These are phyloP conservation scores for Hippocampus abdominalis DNA, from an alignment of 2,113 vertebrate genomes.

Conservation along the genomic window DNA sequence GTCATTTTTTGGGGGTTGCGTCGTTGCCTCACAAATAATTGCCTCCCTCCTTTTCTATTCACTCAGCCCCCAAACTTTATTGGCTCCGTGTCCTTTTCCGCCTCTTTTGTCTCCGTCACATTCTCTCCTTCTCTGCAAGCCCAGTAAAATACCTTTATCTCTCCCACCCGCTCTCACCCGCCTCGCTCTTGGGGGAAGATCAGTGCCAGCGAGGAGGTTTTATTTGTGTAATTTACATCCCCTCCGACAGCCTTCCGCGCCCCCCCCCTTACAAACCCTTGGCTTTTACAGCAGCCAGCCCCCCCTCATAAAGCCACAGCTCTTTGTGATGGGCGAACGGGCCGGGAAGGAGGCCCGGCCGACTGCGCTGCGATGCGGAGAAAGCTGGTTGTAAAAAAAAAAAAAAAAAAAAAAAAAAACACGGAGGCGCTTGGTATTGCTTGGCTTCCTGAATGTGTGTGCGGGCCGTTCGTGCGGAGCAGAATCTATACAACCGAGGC, in stretches of 20 bases:
- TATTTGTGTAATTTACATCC: conserved; percentile 72
- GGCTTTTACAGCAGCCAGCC: conserved; percentile 63
- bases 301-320: conserved; percentile 59
- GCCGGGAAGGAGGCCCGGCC: conserved; percentile 12
- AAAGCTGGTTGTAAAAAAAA: conserved; percentile 52
- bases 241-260: conserved; percentile 60
- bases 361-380: conserved; percentile 50
- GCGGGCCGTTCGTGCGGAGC: background rate
- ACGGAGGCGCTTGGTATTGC: conserved; percentile 36
- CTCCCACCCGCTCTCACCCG: conserved; percentile 6
- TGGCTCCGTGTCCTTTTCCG: conserved; percentile 1
- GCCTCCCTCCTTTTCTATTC: conserved; percentile 3
- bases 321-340: conserved; percentile 61
- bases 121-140: conserved; percentile 24
- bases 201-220: conserved; percentile 55
- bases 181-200: conserved; percentile 45
- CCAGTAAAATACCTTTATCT: conserved; percentile 34
- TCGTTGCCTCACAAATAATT: background rate
- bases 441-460: conserved; percentile 29
- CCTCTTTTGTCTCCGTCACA: conserved; percentile 4
- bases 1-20: conserved; percentile 16
- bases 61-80: background rate
- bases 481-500: conserved; percentile 7
- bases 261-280: conserved; percentile 49
- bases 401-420: conserved; percentile 58